Conservation (phyloP, 1,140 invertebrate species). For the Neomicropteryx cornuta region DNA sequence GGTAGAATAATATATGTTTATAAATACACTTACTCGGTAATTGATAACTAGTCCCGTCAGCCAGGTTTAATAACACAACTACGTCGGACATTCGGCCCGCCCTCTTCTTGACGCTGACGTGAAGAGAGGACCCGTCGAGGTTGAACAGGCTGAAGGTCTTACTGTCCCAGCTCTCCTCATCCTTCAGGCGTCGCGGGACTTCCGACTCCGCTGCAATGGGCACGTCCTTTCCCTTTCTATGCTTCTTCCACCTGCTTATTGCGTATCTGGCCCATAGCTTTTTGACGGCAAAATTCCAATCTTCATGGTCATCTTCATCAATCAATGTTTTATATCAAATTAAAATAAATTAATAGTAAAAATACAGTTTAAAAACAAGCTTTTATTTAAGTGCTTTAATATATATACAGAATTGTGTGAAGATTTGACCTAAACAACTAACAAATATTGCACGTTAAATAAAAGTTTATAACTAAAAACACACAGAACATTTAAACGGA, state of each 20-base stretch:
- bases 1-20: constrained; percentile 3
- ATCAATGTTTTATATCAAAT: not conserved
- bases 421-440: too few relatives aligned
- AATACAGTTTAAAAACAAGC: too few relatives aligned
- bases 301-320: constrained; percentile 14
- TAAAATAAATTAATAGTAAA: too few relatives aligned
- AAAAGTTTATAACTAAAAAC: not conserved
- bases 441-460: too few relatives aligned
- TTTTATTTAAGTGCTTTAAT: too few relatives aligned
- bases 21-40: constrained; percentile 33
- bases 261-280: constrained; percentile 22
- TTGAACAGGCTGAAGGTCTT: constrained; percentile 28
- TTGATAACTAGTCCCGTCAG: constrained; percentile 35
- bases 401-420: constrained; percentile 1
- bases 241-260: constrained; percentile 26
- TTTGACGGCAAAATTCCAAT: constrained; percentile 34
- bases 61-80: constrained; percentile 30
- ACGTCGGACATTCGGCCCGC: constrained; percentile 27
- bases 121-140: constrained; percentile 28
- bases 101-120: constrained; percentile 29
- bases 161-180: constrained; percentile 23
- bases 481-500: too few relatives aligned
- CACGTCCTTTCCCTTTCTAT: constrained; percentile 8
- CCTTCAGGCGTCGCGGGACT: constrained; percentile 9
- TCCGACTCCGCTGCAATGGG: constrained; percentile 1